These are phyloP conservation scores for Macaca fascicularis DNA, from an alignment of 2,113 vertebrate species.

Conservation along the genomic window DNA sequence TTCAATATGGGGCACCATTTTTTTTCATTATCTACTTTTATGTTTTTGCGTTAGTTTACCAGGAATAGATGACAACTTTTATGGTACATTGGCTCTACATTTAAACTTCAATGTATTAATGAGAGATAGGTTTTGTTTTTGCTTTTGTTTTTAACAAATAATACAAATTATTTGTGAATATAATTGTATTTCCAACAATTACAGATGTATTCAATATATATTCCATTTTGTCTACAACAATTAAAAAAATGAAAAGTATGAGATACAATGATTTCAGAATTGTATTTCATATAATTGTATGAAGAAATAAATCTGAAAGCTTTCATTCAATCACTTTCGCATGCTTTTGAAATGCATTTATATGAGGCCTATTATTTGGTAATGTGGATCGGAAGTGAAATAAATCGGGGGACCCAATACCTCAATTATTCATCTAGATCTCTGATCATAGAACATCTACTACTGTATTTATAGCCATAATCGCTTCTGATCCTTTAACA, in stretches of 20 bases:
- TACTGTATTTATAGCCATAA: not conserved
- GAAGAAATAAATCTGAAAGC: not conserved
- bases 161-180: not conserved
- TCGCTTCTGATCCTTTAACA: not conserved
- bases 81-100: not conserved
- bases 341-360: not conserved
- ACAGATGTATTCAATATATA: not conserved
- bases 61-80: not conserved
- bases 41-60: not conserved
- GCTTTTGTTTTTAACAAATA: not conserved
- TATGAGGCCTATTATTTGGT: not conserved
- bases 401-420: not conserved
- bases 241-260: not conserved
- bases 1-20: accelerated
- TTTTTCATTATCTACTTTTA: not conserved
- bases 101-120: not conserved
- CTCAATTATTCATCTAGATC: not conserved
- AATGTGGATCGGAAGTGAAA: not conserved
- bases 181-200: not conserved
- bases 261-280: not conserved
- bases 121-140: not conserved
- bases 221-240: not conserved
- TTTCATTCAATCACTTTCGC: not conserved
- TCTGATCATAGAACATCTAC: not conserved
- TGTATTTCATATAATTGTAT: not conserved